These are phyloP conservation scores for Raja brachyura DNA, from an alignment of 2,113 vertebrate genomes.

Conservation along the genomic window DNA sequence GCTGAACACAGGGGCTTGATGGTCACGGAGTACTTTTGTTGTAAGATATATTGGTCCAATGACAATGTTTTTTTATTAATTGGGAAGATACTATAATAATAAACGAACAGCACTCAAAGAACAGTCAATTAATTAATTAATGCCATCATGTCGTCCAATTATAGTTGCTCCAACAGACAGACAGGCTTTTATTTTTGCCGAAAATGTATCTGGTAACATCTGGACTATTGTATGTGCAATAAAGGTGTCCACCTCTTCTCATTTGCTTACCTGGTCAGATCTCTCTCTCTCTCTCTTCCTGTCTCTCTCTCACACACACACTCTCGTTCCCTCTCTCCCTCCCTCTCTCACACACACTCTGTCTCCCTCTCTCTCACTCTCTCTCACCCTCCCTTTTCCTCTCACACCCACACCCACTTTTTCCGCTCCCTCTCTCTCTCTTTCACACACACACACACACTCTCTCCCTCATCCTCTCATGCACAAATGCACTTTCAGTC, in stretches of 20 bases:
- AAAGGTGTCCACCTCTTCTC: conserved; percentile 32
- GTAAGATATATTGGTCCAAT: not conserved
- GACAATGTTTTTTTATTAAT: not conserved
- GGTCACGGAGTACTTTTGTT: not conserved
- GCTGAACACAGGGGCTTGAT: not conserved
- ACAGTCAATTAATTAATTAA: conserved; percentile 34
- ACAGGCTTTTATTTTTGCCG: conserved; percentile 41
- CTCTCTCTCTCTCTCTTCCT: not conserved
- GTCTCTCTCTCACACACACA: not conserved
- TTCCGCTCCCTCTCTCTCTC: too few species aligned
- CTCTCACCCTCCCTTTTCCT: not conserved
- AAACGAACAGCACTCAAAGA: conserved; percentile 24
- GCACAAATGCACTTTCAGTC: too few species aligned
- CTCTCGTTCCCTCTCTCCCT: not conserved
- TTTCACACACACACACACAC: too few species aligned
- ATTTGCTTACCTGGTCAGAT: not conserved
- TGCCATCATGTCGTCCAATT: conserved; percentile 39
- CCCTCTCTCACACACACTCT: not conserved
- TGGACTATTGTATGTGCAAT: conserved; percentile 18
- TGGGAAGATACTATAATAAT: conserved; percentile 29
- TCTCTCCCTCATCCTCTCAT: too few species aligned
- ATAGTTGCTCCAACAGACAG: conserved; percentile 42
- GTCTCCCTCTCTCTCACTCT: not conserved
- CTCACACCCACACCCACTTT: too few species aligned
- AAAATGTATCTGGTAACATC: conserved; percentile 28